phyloP scores from a whole-genome alignment of 1,140 invertebrate species.

The Pentalonia nigronervosa region DNA sequence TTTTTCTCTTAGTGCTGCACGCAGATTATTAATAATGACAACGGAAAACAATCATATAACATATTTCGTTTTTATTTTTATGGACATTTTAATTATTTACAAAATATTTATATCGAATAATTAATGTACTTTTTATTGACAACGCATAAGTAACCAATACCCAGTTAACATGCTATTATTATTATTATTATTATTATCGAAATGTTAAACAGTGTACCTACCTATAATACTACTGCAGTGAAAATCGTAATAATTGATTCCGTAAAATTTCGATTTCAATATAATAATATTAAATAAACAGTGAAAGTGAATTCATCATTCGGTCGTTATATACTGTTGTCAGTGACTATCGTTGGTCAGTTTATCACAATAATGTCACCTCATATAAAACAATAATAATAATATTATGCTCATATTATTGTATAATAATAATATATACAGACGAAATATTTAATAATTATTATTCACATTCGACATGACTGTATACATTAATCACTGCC shows the following conservation, averaged over 20 bases:
- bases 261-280: not conserved
- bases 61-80: too few relatives aligned
- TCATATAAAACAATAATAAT: not conserved
- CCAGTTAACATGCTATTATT: not conserved
- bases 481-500: not conserved
- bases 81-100: too few relatives aligned
- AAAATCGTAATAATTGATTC: not conserved
- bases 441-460: constrained; percentile 1
- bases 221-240: too few relatives aligned
- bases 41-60: too few relatives aligned
- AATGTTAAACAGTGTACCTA: not conserved
- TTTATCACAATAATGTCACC: not conserved
- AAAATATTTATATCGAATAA: too few relatives aligned
- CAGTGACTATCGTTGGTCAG: not conserved
- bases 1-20: not conserved
- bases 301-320: not conserved
- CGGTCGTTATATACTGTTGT: not conserved
- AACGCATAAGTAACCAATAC: not conserved
- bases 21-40: not conserved
- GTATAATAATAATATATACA: not conserved
- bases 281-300: not conserved
- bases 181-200: not conserved
- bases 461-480: not conserved
- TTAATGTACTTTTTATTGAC: not conserved
- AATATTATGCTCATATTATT: not conserved